Percentiles rank a stretch among this genome's conserved stretches.
phyloP scores from a whole-genome alignment of 2,888 invertebrate species.

The Cheilosia scutellata region DNA sequence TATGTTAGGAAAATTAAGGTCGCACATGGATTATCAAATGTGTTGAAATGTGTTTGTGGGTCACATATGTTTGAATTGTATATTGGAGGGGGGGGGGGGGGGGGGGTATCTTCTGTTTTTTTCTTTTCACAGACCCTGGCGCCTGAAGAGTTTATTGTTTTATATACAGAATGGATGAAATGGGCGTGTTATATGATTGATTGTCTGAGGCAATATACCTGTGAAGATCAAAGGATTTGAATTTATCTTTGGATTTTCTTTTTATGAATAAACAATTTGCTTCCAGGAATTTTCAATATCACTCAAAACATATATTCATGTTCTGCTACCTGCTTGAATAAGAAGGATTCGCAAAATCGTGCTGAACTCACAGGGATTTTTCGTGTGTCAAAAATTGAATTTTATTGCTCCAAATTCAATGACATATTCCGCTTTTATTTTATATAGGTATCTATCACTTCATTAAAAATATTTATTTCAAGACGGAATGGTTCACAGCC shows the following conservation, averaged over 20 bases:
- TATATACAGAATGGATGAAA: not conserved
- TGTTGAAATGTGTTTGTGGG: slow-evolving; percentile 38
- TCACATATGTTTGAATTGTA: not conserved
- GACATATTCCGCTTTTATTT: too few species aligned
- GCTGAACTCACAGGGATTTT: too few species aligned
- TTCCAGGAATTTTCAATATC: not conserved
- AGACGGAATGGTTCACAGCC: too few species aligned
- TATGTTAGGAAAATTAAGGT: not conserved
- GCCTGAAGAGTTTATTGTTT: not conserved
- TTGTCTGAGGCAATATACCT: not conserved
- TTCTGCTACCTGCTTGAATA: too few species aligned
- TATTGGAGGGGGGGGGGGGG: not conserved
- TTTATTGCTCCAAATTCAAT: too few species aligned
- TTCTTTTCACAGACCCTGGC: not conserved
- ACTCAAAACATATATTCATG: too few species aligned
- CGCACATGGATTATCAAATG: not conserved
- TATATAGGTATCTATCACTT: too few species aligned
- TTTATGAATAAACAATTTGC: not conserved
- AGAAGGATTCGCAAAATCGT: too few species aligned
- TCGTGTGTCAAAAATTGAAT: too few species aligned
- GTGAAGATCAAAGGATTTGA: not conserved
- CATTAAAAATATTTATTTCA: too few species aligned
- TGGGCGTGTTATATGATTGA: not conserved
- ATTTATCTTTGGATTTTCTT: not conserved
- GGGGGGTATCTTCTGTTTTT: not conserved